Conservation (phyloP, 2,113 vertebrate genomes). For the Amphilophus citrinellus region DNA sequence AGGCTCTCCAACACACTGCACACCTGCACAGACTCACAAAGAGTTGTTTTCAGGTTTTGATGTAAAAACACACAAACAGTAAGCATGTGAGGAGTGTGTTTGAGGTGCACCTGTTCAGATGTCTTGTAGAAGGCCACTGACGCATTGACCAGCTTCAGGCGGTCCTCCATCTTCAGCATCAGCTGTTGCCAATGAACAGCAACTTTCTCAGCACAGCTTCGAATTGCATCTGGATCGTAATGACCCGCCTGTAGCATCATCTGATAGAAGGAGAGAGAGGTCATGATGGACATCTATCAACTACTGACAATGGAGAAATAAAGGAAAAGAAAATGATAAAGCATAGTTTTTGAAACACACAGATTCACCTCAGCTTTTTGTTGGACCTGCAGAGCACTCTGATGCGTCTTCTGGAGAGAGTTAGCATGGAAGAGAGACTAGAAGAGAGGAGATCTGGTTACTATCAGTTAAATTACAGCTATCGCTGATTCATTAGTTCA, state of each 20-base stretch:
- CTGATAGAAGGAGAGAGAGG: constrained; percentile 14
- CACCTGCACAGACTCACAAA: constrained; percentile 80
- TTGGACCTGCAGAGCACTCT: constrained; percentile 97
- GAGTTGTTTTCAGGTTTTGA: neutral
- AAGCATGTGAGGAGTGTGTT: accelerated
- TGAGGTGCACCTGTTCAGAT: constrained; percentile 90
- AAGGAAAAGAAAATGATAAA: neutral
- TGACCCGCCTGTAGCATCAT: constrained; percentile 93
- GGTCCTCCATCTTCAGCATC: constrained; percentile 99
- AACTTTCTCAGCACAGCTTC: constrained; percentile 95
- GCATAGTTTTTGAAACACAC: neutral
- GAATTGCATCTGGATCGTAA: constrained; percentile 93
- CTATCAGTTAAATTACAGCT: neutral
- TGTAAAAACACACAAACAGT: no score
- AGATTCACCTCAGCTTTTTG: constrained; percentile 90
- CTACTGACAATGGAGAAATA: neutral
- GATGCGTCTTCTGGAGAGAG: constrained; percentile 99
- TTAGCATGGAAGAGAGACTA: constrained; percentile 98
- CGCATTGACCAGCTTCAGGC: constrained; percentile 97
- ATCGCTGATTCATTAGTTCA: neutral
- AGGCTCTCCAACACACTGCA: constrained; percentile 96
- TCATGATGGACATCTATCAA: neutral
- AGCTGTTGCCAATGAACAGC: constrained; percentile 98
- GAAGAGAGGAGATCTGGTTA: neutral
- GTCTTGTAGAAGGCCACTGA: constrained; percentile 99